Conservation (phyloP, 2,888 invertebrate species). For the Thumatha senex region DNA sequence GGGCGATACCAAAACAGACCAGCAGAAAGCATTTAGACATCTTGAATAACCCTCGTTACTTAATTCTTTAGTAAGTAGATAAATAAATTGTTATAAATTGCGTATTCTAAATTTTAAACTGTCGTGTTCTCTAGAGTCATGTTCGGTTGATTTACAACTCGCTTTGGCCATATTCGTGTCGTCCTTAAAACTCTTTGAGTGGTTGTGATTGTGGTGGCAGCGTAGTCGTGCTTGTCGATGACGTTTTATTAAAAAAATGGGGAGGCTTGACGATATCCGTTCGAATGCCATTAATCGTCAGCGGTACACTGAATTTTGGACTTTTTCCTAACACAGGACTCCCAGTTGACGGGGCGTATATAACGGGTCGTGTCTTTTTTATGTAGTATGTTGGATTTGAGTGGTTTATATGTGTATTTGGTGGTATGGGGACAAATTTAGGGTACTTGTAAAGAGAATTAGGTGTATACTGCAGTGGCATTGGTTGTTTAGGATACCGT, state of each 20-base stretch:
- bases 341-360: constrained; percentile 55
- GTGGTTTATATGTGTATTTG: too few species aligned
- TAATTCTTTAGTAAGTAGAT: too few species aligned
- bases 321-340: constrained; percentile 53
- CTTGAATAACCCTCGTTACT: too few species aligned
- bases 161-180: constrained; percentile 78
- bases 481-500: constrained; percentile 52
- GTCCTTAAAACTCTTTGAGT: constrained; percentile 65
- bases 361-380: constrained; percentile 48
- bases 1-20: too few species aligned
- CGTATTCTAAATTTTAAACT: constrained; percentile 1
- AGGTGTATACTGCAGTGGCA: constrained; percentile 47
- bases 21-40: too few species aligned
- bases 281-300: constrained; percentile 70
- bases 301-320: constrained; percentile 68
- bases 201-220: constrained; percentile 56
- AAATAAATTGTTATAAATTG: too few species aligned
- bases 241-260: constrained; percentile 39
- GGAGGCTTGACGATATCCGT: constrained; percentile 66
- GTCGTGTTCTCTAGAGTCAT: constrained; percentile 34
- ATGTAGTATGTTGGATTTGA: constrained; percentile 48
- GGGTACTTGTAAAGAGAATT: constrained; percentile 67
- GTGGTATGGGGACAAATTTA: constrained; percentile 58
- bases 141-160: constrained; percentile 27
- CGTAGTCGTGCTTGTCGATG: constrained; percentile 52